Percentiles rank a stretch among this genome's conserved stretches.
Evolutionary conservation across 1,140 invertebrate genomes (phyloP).

Genomic region (Cotesia vestalis): DNA sequence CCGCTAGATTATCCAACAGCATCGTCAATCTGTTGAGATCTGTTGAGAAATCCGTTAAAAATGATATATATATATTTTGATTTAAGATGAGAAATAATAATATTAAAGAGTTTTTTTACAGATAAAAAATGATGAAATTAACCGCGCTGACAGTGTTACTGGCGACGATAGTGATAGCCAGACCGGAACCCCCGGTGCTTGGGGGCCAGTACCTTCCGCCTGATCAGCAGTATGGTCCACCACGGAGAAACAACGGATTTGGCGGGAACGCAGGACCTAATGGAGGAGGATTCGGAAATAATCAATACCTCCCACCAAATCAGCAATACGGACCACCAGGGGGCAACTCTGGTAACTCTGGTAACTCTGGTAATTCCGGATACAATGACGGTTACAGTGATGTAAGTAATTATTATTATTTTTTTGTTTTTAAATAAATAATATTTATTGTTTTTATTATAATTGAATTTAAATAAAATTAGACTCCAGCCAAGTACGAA

Average conservation of each 20-base stretch:
- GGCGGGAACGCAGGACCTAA: constrained; percentile 20
- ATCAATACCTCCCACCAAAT: constrained; percentile 68
- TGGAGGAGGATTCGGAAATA: constrained; percentile 41
- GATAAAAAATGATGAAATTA: constrained; percentile 45
- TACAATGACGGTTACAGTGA: constrained; percentile 60
- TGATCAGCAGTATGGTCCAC: constrained; percentile 55
- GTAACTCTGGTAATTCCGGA: constrained; percentile 27
- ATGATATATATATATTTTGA: too few relatives aligned
- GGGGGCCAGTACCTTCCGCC: constrained; percentile 65
- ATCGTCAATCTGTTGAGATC: too few relatives aligned
- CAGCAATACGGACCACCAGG: constrained; percentile 54
- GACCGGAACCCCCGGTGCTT: constrained; percentile 56
- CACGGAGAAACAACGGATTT: constrained; percentile 34
- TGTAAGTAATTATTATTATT: constrained; percentile 47
- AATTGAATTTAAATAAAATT: constrained; percentile 22
- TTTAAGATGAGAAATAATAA: neutral
- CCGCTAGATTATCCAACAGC: too few relatives aligned
- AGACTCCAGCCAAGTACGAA: constrained; percentile 60
- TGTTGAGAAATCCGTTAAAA: too few relatives aligned
- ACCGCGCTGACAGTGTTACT: constrained; percentile 45
- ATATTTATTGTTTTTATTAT: neutral
- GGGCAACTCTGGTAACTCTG: constrained; percentile 42
- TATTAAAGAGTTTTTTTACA: neutral
- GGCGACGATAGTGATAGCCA: constrained; percentile 39
- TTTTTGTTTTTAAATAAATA: neutral